Base-by-base conservation (phyloP, 2,113 vertebrate species). In the Colius striatus region DNA sequence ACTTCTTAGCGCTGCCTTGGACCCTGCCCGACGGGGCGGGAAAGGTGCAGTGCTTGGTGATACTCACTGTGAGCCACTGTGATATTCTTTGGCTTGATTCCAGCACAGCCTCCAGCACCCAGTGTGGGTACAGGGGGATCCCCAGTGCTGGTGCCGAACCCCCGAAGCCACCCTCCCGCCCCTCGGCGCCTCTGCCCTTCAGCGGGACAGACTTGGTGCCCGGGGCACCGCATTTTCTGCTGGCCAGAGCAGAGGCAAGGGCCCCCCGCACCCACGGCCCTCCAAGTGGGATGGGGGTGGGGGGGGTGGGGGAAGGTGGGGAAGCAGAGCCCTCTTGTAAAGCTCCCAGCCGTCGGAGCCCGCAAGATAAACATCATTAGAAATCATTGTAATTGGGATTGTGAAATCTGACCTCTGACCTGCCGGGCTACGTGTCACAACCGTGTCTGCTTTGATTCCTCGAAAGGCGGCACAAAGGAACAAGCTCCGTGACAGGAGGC, bases 321-420 rank as follows among this genome's bases (percentile, higher is more conserved):
- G 71, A 32, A 89, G n/a, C 22, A 4, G 57, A 90, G 45, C 85
- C 55, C 51, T 81, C 81, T 96, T 92, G 94, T 94, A 91, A 90
- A 94, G 58, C 63, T 93, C 77, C 70, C 91, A 50, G 92, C 83
- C 65, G 85, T 94, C 84, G 94, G 91, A 87, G 51, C 91, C 66
- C 75, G 73, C 92, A 90, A 96, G 96, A 96, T 89, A 96, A 97
- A 96, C 96, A 94, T 96, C 70, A 85, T 96, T 97, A 92, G 94
- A 93, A 96, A 96, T 95, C 96, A 95, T 97, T 95, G 95, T 96
- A 95, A 96, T 96, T 94, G 91, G 96, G 96, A 97, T 88, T 95
- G 94, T 94, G 95, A 96, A 96, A 95, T 94, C 91, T 98, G 98
- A 97, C 97, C 97, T 98, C 95, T 98, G 96, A 97, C 97, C 97